A percentile compares a stretch with the other conserved stretches of the same genome.
Conservation (phyloP, 2,888 invertebrate species). For the Xanthorhoe spadicearia region DNA sequence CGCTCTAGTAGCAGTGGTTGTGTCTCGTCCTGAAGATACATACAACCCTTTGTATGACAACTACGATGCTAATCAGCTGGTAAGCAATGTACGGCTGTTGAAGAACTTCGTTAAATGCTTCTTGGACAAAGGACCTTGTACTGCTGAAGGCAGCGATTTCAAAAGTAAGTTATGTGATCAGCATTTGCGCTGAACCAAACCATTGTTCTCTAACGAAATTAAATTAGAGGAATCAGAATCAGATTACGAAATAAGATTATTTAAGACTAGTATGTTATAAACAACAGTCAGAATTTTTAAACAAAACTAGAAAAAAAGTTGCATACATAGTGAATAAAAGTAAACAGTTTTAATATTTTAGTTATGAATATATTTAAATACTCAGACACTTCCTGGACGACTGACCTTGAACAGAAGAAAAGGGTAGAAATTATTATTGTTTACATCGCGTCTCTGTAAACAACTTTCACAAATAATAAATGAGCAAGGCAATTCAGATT, state of each 20-base stretch:
- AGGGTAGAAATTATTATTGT: background rate
- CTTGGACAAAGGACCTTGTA: conserved; percentile 87
- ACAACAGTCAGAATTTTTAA: no score
- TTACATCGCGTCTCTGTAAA: background rate
- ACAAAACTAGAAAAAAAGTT: no score
- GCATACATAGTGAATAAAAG: background rate
- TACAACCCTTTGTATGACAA: conserved; percentile 89
- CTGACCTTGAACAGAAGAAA: background rate
- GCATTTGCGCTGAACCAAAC: no score
- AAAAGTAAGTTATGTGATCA: conserved; percentile 84
- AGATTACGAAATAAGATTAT: no score
- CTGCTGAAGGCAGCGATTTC: conserved; percentile 88
- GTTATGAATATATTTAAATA: background rate
- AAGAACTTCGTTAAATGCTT: conserved; percentile 89
- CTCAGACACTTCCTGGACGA: background rate
- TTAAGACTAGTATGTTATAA: no score
- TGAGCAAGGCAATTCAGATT: conserved; percentile 2
- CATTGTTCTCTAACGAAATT: no score
- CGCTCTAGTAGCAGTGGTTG: conserved; percentile 56
- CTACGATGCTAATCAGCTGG: conserved; percentile 87
- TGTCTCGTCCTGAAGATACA: conserved; percentile 68
- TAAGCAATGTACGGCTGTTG: conserved; percentile 86
- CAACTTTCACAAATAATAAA: conserved; percentile 7
- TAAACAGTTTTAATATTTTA: background rate
- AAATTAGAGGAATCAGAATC: no score